Percentiles rank a stretch among this genome's conserved stretches.
Conservation (phyloP, 2,113 vertebrate genomes). For the Chloebia gouldiae region DNA sequence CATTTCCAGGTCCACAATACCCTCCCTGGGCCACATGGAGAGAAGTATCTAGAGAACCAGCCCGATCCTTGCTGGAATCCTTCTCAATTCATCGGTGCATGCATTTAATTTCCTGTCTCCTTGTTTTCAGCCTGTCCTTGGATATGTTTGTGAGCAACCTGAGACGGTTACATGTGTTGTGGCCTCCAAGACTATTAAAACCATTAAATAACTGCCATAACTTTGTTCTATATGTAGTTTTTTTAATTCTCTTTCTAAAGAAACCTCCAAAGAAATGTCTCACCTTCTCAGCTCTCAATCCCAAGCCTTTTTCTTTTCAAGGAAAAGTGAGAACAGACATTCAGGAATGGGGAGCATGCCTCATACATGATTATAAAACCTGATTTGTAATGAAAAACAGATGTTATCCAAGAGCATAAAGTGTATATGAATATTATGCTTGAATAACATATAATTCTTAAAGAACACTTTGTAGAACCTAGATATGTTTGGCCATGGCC, state of each 20-base stretch:
- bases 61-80: constrained; percentile 1
- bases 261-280: constrained; percentile 33
- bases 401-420: constrained; percentile 24
- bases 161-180: constrained; percentile 43
- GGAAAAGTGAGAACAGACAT: constrained; percentile 46
- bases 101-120: constrained; percentile 64
- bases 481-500: neutral
- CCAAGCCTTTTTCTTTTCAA: neutral
- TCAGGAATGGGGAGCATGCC: neutral
- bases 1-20: neutral
- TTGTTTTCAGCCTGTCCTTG: constrained; percentile 58
- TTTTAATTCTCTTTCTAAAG: neutral
- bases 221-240: neutral
- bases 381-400: constrained; percentile 43
- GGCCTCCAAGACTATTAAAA: constrained; percentile 46
- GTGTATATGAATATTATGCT: neutral
- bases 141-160: constrained; percentile 57
- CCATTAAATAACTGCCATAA: constrained; percentile 33
- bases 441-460: neutral
- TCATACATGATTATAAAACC: constrained; percentile 29
- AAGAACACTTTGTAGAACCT: neutral
- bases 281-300: constrained; percentile 59
- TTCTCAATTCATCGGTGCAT: neutral
- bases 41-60: constrained; percentile 11
- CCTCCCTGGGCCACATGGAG: constrained; percentile 29